Base-by-base conservation (phyloP, 2,888 invertebrate species). In the Germaria angustata region DNA sequence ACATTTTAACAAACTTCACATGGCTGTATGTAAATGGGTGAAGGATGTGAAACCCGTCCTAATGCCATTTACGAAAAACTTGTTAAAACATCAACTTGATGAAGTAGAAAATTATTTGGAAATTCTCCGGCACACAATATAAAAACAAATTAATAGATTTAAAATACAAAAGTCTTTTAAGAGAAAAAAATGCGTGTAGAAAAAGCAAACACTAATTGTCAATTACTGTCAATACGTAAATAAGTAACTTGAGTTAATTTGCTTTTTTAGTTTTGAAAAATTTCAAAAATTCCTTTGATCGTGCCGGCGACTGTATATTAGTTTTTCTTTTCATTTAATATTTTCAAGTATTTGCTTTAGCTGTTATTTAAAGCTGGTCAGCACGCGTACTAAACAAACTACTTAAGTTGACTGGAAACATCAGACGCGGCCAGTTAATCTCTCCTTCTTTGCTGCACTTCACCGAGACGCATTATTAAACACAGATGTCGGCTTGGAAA, bases 341-440 rank as follows among this genome's bases (percentile, higher is more conserved):
- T 9, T 41, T 20, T 49, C 51, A 59, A 73, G 51, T 65, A 68
- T 57, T 72, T 68, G 36, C 46, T 71, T 71, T 81, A n/a, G 61
- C 22, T 68, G 51, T 77, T 76, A 76, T 57, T 66, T 77, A 77
- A 82, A 82, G 66, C 75, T 66, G 75, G 71, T 55, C 71, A 79
- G 82, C 82, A 82, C 82, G 82, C 82, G 82, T 79, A 82, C 75
- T 82, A 82, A 82, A 79, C 79, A 82, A 82, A 82, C 82, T 79
- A 82, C 82, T 82, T 79, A 72, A 79, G 65, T 71, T 66, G 79
- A 53, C 49, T 82, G 57, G 36, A 79, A 82, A 63, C 73, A 82
- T 79, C 73, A 69, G 73, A 81, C 53, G 68, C 77, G 55, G 71
- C 66, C 39, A 79, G 75, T 75, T 75, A 79, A 79, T 79, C 69